Base-by-base conservation (phyloP, 1,140 invertebrate species). In the Caenorhabditis latens region DNA sequence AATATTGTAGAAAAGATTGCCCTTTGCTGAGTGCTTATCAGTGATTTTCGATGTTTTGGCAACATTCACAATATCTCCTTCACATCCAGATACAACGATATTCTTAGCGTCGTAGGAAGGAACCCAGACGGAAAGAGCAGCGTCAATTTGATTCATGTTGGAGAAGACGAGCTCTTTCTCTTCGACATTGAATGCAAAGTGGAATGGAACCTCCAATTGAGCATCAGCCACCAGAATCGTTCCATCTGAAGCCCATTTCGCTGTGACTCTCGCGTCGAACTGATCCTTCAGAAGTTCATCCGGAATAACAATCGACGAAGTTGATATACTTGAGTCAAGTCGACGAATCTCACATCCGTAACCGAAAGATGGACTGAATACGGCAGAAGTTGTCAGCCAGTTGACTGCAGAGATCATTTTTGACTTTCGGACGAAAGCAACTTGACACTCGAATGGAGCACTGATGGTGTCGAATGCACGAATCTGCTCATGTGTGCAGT, bases 111-210 rank as follows among this genome's bases (percentile, higher is more conserved):
- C 43, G 21, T 84, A 87, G 5, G 24, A 19, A 24, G 79, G 79
- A 8, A 50, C 83, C 32, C 55, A 84, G 24, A 84, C 43, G 4
- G 83, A 84, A 9, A 87, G 61, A 13, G 61, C 19, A 16, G 71
- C 24, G 9, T 65, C 48, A 3, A 24, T 48, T 40, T 53, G 21
- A 55, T 84, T 61, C 58, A 57, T 53, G 48, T 84, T 61, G 19
- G 86, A 75, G 48, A 87, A 61, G 6, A 53, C 85, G 43, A 79
- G 40, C 58, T 87, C 86, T n/a, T 85, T 79, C 40, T 85, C 86
- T 8, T 65, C 24, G 3, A 87, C 83, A 24, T 48, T 19, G 46
- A 85, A 55, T 53, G 86, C 86, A 32, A 65, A 55, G 43, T 87
- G 83, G 83, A 87, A 87, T 24, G 83, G 65, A 21, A 84, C 63